Evolutionary conservation across 2,797 vertebrate species (phyloP), one percentile per base, ranked within the genome.

Genomic region (Streptopelia turtur): DNA sequence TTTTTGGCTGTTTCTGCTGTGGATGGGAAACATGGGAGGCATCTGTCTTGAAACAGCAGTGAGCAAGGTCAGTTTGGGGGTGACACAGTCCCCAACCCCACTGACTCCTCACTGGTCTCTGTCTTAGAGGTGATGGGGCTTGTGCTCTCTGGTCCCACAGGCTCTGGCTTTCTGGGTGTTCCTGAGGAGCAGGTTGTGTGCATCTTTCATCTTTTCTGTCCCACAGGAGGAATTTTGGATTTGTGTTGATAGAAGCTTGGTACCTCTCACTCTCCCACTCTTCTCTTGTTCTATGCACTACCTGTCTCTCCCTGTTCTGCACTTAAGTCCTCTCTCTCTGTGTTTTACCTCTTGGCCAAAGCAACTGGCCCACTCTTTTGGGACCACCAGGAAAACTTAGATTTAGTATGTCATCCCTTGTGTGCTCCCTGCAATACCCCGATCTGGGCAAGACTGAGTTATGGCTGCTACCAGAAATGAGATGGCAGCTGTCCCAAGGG

Each of bases 21-120:
- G 77, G 33, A n/a, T 92, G 56, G 59, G 52, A 84, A 87, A 76
- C 0, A 0, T 30, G 60, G 21, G 71, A 74, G 53, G 14, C 20
- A 84, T 95, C 89, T 57, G 56, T 55, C 53, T 68, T 14, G 30
- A 53, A 72, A 28, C 2, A 25, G 25, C 1, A 0, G 12, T 37
- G n/a, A 78, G 37, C 47, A 59, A 64, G 30, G 37, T 47, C 37
- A 3, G 8, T 61, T 71, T 1, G 1, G 80, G 23, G 39, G n/a
- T 63, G 57, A 16, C 0, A 0, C 14, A 61, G 49, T 28, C 39
- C 79, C 28, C 0, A 0, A 2, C 22, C 16, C 18, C 65, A 23
- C 43, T 12, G 39, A 31, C 37, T 52, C 69, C 81, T 87, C 11
- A 1, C 13, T 3, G 4, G n/a, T 37, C 43, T 30, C 31, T 31